Evolutionary conservation across 2,113 vertebrate genomes (phyloP), one percentile per base, ranked within the genome.

Genomic region (Orcinus orca): DNA sequence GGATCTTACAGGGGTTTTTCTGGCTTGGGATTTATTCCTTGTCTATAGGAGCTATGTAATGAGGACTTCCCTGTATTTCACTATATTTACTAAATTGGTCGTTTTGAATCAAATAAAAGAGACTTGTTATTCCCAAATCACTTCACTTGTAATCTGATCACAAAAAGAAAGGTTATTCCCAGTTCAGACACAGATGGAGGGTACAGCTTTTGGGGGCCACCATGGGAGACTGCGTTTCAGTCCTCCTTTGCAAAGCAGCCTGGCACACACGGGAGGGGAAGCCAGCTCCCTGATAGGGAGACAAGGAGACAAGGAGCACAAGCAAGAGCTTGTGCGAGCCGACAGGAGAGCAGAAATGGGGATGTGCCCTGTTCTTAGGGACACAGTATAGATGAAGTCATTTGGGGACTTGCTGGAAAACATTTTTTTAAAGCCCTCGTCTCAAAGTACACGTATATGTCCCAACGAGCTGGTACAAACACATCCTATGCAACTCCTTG

Each of bases 81-180:
- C 38, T 80, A 8, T n/a, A 60, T 93, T 96, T 85, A 60, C 47
- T 93, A 71, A 70, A 17, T 21, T 47, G 29, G 8, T 4, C 63
- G 82, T 73, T 92, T 26, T 44, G 38, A 87, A 47, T 84, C 31
- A 94, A 88, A 60, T 65, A 71, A 15, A 71, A 71, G 92, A n/a
- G 26, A n/a, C 17, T 26, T 81, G 31, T 63, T 82, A 89, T 80
- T 86, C 13, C 53, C 90, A 92, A 80, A 92, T 93, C n/a, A 74
- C n/a, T 83, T 93, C n/a, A 33, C 84, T 88, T 95, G n/a, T 76
- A 71, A 86, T 47, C 21, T 55, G 71, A 86, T 82, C 88, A 84
- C 70, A 90, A 55, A 93, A 95, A 90, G 74, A 44, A 90, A 93
- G 50, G 38, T 41, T 31, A 74, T 94, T 77, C n/a, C 15, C 26